Base-by-base conservation (phyloP, 2,797 vertebrate genomes). In the Smutsia temminckii region DNA sequence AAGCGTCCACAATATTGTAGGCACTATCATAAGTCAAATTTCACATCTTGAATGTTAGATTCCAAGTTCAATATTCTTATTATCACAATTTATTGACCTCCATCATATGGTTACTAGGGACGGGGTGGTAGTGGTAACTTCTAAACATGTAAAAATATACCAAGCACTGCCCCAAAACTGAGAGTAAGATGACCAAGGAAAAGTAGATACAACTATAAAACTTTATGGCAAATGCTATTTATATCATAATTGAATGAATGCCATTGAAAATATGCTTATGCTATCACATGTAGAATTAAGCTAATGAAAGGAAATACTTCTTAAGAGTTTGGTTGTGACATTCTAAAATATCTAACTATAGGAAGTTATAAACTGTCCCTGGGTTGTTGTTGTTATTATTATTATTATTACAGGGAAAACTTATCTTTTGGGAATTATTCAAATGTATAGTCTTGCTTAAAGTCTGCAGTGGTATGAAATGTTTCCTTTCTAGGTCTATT, bases 391-490 rank as follows among this genome's bases (percentile, higher is more conserved):
- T 75, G n/a, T 66, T 10, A 23, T 80, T 16, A 51, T 64, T 80
- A 42, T 87, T 61, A 42, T 66, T 83, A 85, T 72, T 89, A 89
- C 64, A 71, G 25, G 71, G 18, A 32, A 80, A 89, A 46, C 27
- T 77, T 92, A 80, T 55, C 59, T 92, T 91, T 84, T 27, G 57
- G 42, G 42, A 90, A 69, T 80, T 23, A 92, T 79, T 90, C 37
- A 84, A 57, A 79, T 78, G 59, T 78, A 64, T 23, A 93, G 42
- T 63, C 16, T 23, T 63, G 27, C 27, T 84, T 87, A 59, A 51
- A 87, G 10, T 91, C 46, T 74, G 46, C 27, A 83, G 51, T 34
- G 32, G 1, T 69, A 29, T 23, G 40, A 89, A 72, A 79, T 49
- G 14, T 59, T 71, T 93, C 18, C 34, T 49, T 85, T 69, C 57